These are phyloP conservation scores for Cranoglanis bouderius DNA, from an alignment of 2,113 vertebrate species.

Conservation along the genomic window DNA sequence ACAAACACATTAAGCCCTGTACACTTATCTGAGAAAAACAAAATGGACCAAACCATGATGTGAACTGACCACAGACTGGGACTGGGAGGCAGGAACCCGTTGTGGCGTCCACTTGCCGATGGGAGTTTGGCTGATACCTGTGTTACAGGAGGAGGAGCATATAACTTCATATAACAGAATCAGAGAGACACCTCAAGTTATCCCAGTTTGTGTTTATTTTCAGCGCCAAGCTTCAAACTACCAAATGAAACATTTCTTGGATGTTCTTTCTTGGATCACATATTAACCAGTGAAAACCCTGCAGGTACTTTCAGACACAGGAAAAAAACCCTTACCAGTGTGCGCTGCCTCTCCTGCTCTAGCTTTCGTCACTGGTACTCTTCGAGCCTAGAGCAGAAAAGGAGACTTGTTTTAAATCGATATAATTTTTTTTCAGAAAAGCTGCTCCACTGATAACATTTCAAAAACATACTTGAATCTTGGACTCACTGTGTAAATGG, in stretches of 20 bases:
- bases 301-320: not conserved
- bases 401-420: not conserved
- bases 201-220: not conserved
- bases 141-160: conserved; percentile 12
- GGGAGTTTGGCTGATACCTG: conserved; percentile 52
- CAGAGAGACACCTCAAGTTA: not conserved
- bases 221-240: not conserved
- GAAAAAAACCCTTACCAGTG: conserved; percentile 32
- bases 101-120: conserved; percentile 65
- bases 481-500: conserved; percentile 61
- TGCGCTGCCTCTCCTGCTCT: conserved; percentile 43
- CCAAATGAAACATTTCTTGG: not conserved
- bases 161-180: not conserved
- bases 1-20: not conserved
- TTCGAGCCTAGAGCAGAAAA: conserved; percentile 39
- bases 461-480: not conserved
- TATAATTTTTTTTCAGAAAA: not conserved
- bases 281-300: not conserved
- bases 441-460: not conserved
- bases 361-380: conserved; percentile 54
- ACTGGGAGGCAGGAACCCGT: conserved; percentile 62
- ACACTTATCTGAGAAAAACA: not conserved
- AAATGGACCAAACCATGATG: not conserved
- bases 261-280: not conserved
- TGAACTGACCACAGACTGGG: conserved; percentile 65